These are phyloP conservation scores for Acanthococcus lagerstroemiae DNA, from an alignment of 2,888 invertebrate species.

Conservation along the genomic window DNA sequence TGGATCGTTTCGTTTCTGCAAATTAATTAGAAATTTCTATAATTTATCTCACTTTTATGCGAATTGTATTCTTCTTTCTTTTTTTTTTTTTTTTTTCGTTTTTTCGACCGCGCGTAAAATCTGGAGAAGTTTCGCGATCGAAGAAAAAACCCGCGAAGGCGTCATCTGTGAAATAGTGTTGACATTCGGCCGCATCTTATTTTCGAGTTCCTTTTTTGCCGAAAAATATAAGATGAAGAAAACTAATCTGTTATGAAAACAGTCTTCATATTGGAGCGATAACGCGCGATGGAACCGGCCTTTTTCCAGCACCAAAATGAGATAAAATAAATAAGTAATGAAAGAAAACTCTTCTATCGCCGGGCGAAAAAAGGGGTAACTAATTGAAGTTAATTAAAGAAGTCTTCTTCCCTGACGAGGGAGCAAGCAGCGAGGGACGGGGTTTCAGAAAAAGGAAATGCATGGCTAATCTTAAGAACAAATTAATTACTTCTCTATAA, in stretches of 20 bases:
- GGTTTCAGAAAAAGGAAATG: constrained; percentile 23
- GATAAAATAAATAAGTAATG: constrained; percentile 29
- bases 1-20: background rate
- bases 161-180: constrained; percentile 29
- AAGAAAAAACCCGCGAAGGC: constrained; percentile 11
- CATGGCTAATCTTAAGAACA: constrained; percentile 32
- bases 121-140: background rate
- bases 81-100: background rate
- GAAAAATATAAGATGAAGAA: background rate
- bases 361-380: constrained; percentile 22
- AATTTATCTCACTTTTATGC: background rate
- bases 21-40: background rate
- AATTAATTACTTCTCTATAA: constrained; percentile 32
- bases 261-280: constrained; percentile 25
- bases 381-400: constrained; percentile 32
- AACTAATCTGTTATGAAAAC: constrained; percentile 26
- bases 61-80: background rate
- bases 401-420: constrained; percentile 21
- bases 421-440: background rate
- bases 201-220: constrained; percentile 1
- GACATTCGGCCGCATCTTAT: constrained; percentile 22
- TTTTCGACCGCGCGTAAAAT: background rate
- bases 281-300: constrained; percentile 10
- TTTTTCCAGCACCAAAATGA: constrained; percentile 5
- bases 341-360: constrained; percentile 20